Evolutionary conservation across 2,113 vertebrate genomes (phyloP).

Genomic region (Tachysurus fulvidraco): DNA sequence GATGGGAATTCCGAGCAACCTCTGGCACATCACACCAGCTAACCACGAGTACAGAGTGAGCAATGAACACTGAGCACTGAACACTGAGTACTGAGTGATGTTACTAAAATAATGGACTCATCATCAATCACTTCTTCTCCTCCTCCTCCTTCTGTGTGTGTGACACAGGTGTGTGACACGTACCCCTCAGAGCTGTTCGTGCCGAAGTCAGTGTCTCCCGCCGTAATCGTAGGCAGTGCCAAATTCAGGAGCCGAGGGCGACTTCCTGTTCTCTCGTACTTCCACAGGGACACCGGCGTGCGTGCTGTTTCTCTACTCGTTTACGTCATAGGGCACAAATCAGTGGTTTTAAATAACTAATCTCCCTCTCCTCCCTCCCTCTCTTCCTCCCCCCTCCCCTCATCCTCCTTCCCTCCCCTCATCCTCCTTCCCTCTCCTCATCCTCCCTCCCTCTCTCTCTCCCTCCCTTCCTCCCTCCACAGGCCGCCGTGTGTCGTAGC

Average conservation of each 20-base stretch:
- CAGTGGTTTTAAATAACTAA: not conserved
- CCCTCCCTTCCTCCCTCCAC: not conserved
- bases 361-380: not conserved
- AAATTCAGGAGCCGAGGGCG: slow-evolving; percentile 92
- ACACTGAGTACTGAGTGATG: not conserved
- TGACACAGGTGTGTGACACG: slow-evolving; percentile 86
- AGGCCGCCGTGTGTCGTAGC: slow-evolving; percentile 94
- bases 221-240: slow-evolving; percentile 88
- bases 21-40: slow-evolving; percentile 86
- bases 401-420: not conserved
- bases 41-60: slow-evolving; percentile 91
- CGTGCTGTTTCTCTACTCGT: slow-evolving; percentile 54
- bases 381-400: not conserved
- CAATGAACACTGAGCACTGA: slow-evolving; percentile 38
- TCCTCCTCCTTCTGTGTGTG: not conserved
- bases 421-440: not conserved
- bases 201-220: slow-evolving; percentile 83
- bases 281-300: slow-evolving; percentile 86
- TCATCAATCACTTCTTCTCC: not conserved
- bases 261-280: slow-evolving; percentile 91
- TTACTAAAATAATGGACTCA: not conserved
- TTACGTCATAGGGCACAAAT: not conserved
- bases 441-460: not conserved
- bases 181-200: slow-evolving; percentile 91
- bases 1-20: slow-evolving; percentile 88